These are phyloP conservation scores for Lathronympha strigana DNA, from an alignment of 2,888 invertebrate species.

Conservation along the genomic window DNA sequence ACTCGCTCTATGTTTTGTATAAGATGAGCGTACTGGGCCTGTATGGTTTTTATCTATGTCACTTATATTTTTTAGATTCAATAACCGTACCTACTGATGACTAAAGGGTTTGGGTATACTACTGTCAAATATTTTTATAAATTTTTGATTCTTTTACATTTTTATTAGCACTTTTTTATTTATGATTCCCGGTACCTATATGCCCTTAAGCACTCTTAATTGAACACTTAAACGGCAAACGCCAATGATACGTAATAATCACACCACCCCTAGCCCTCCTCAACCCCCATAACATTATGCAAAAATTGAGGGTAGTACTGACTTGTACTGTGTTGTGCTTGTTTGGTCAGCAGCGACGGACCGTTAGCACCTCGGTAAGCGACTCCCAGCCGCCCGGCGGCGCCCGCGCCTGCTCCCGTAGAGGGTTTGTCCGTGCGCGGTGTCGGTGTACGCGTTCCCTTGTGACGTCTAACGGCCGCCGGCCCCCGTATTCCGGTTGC, in stretches of 20 bases:
- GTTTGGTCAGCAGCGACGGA: slow-evolving; percentile 84
- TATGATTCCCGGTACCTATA: slow-evolving; percentile 22
- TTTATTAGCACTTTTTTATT: slow-evolving; percentile 32
- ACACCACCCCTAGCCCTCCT: slow-evolving; percentile 57
- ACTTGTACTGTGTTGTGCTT: slow-evolving; percentile 82
- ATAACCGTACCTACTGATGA: background rate
- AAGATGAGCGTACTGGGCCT: slow-evolving; percentile 9
- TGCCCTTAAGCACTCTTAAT: slow-evolving; percentile 27
- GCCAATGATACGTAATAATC: slow-evolving; percentile 49
- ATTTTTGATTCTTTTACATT: slow-evolving; percentile 28
- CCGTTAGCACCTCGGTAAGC: slow-evolving; percentile 83
- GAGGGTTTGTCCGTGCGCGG: slow-evolving; percentile 71
- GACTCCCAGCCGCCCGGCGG: slow-evolving; percentile 57
- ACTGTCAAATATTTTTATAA: slow-evolving; percentile 9
- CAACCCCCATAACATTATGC: slow-evolving; percentile 62
- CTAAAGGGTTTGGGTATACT: slow-evolving; percentile 6
- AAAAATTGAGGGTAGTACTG: slow-evolving; percentile 79
- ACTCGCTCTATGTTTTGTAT: slow-evolving; percentile 5
- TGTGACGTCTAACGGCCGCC: slow-evolving; percentile 81
- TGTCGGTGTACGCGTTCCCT: slow-evolving; percentile 76
- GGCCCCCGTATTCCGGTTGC: slow-evolving; percentile 49
- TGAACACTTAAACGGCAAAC: slow-evolving; percentile 35
- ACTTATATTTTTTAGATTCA: background rate
- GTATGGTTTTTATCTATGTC: slow-evolving; percentile 13
- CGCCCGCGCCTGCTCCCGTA: slow-evolving; percentile 67